Evolutionary conservation across 2,888 invertebrate species (phyloP).

Genomic region (Nasonovia ribisnigri): DNA sequence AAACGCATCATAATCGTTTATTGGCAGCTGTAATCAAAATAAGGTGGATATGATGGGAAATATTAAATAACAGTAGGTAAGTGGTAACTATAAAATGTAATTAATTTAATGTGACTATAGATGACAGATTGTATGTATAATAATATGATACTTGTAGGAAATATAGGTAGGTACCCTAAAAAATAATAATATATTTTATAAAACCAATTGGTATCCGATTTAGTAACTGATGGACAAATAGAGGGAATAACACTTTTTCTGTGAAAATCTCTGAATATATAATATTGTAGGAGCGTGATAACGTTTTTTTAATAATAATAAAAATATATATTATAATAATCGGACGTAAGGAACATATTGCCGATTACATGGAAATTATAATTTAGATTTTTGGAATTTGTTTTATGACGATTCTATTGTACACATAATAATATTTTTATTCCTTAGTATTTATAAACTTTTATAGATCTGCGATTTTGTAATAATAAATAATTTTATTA

Average conservation of each 20-base stretch:
- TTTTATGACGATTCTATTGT: too few species aligned
- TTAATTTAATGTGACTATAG: neutral
- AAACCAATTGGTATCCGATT: neutral
- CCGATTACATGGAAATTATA: too few species aligned
- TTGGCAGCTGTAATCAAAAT: neutral
- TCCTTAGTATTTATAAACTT: too few species aligned
- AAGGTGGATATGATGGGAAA: too few species aligned
- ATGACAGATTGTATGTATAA: too few species aligned
- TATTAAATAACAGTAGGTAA: neutral
- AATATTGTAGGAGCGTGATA: neutral
- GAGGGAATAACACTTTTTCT: neutral
- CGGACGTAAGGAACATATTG: too few species aligned
- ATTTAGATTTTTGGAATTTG: too few species aligned
- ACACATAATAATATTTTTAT: too few species aligned
- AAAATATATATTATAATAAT: too few species aligned
- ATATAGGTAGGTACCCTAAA: neutral
- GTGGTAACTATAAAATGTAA: neutral
- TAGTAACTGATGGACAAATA: neutral
- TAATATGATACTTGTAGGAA: neutral
- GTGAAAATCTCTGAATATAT: neutral
- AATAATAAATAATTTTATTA: too few species aligned
- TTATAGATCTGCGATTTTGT: too few species aligned
- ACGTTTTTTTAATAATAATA: neutral
- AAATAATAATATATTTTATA: neutral
- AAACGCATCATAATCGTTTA: neutral